Conservation (phyloP, 2,797 vertebrate genomes). For the Myotis findleyi region DNA sequence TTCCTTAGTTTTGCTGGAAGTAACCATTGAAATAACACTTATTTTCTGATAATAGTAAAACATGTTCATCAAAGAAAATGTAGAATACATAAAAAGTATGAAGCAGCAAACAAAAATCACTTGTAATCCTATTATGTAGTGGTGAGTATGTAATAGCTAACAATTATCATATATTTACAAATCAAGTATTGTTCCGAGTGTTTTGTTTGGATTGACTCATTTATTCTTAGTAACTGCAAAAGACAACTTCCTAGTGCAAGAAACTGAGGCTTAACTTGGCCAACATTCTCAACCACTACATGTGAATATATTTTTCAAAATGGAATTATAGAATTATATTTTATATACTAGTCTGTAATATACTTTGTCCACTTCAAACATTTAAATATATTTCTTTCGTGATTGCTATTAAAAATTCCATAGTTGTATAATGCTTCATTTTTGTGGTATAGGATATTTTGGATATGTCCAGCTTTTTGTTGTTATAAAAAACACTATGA, state of each 20-base stretch:
- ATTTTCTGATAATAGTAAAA: slow-evolving; percentile 46
- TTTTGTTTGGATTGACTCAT: not conserved
- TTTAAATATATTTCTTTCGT: not conserved
- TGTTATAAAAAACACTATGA: not conserved
- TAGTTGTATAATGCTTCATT: not conserved
- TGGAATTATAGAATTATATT: not conserved
- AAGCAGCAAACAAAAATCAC: not conserved
- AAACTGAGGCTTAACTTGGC: not conserved
- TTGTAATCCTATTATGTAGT: not conserved
- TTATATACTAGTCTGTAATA: slow-evolving; percentile 6
- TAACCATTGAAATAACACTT: slow-evolving; percentile 31
- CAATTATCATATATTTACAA: not conserved
- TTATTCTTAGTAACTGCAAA: slow-evolving; percentile 10
- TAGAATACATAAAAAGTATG: not conserved
- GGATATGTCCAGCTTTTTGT: not conserved
- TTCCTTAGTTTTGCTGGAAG: slow-evolving; percentile 3
- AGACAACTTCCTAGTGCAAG: not conserved
- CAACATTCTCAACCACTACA: not conserved
- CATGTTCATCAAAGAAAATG: slow-evolving; percentile 37
- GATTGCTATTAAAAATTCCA: not conserved
- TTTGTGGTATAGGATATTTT: slow-evolving; percentile 40
- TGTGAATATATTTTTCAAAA: slow-evolving; percentile 4
- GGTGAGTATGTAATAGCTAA: not conserved
- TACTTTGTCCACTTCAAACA: slow-evolving; percentile 2
- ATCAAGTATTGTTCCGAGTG: slow-evolving; percentile 1